These are phyloP conservation scores for Trachelus iudaicus DNA, from an alignment of 2,888 invertebrate genomes.

Conservation along the genomic window DNA sequence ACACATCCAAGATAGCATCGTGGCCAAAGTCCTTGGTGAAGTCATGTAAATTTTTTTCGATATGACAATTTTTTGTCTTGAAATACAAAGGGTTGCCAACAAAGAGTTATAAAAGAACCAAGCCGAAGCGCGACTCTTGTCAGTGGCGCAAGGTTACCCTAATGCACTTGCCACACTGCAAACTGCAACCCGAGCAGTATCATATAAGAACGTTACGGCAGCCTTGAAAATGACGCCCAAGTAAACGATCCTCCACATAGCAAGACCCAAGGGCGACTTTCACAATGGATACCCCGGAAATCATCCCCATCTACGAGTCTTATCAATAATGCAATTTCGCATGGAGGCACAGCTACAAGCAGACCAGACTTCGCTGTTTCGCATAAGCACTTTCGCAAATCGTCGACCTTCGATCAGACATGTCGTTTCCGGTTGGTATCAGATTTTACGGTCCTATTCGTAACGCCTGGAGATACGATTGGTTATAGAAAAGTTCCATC, in stretches of 20 bases:
- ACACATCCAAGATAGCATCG: neutral
- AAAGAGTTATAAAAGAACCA: neutral
- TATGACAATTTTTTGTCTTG: neutral
- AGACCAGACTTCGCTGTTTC: neutral
- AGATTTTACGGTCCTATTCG: neutral
- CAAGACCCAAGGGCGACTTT: neutral
- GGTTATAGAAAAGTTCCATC: neutral
- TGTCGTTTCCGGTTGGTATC: neutral
- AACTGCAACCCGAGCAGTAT: neutral
- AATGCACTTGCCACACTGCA: neutral
- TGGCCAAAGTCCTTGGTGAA: neutral
- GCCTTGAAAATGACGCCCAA: neutral
- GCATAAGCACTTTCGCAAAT: neutral
- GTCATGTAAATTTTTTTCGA: neutral
- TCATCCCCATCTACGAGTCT: neutral
- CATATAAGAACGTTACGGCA: neutral
- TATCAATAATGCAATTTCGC: neutral
- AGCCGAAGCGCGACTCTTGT: neutral
- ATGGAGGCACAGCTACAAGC: neutral
- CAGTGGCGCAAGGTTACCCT: neutral
- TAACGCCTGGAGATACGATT: neutral
- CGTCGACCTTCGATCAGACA: neutral
- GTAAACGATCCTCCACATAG: neutral
- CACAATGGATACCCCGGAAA: neutral
- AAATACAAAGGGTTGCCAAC: neutral